Base-by-base conservation (phyloP, 2,888 invertebrate genomes). In the Ichneumoninae sp. region DNA sequence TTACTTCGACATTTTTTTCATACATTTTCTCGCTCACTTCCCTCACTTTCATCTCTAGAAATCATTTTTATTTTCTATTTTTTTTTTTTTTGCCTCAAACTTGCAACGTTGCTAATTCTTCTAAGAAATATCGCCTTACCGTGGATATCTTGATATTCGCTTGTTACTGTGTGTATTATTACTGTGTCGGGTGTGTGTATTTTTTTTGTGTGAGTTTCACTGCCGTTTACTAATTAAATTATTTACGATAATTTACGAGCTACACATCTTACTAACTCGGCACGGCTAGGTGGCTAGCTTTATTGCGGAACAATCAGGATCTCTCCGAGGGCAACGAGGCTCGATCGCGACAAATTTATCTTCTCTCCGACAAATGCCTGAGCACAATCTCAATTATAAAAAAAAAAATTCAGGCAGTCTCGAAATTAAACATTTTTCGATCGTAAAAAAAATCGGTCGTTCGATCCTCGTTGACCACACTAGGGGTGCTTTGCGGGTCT, bases 51-150 rank as follows among this genome's bases (percentile, higher is more conserved):
- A 66, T 54, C 54, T 54, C 36, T 60, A 60, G 26, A 47, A 40
- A 4, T 69, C 26, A 40, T 77, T 81, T 78, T 76, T 66, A 68
- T 62, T 65, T 4, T 30, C 57, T 71, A 36, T 44, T 50, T 30
- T 80, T 54, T 52, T 33, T 60, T 81, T 69, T 76, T 40, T 40
- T 57, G 30, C 30, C 10, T 71, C 50, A 52, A 62, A 84, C 52
- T 83, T 77, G 76, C 76, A 80, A 47, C 80, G 50, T 80, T 71
- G 77, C 60, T 80, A 79, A 69, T 68, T 71, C 52, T 77, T 62
- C 57, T 60, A 68, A 76, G 68, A 71, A 72, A 83, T 74, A 60
- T 82, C 82, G 71, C 65, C 66, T 71, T 57, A 72, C 60, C 68
- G 57, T 77, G 26, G 50, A 66, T 82, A 83, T 75, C 40, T 83